phyloP scores from a whole-genome alignment of 2,797 vertebrate species.

The Orestias chungarensis region DNA sequence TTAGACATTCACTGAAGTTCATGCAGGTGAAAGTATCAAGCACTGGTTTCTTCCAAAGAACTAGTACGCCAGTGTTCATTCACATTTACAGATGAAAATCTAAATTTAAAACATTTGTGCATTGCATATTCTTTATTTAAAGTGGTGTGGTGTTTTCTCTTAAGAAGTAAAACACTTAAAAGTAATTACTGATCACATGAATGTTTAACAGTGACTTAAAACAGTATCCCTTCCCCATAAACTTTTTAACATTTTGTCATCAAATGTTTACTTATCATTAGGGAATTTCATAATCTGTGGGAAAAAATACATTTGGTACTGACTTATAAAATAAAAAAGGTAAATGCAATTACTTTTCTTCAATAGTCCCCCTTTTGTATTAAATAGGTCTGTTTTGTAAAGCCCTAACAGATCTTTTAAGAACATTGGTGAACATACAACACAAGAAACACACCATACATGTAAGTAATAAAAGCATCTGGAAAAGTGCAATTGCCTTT shows the following conservation, averaged over 20 bases:
- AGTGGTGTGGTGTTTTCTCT: background rate
- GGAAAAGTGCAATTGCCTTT: too few species aligned
- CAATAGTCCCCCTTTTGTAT: too few species aligned
- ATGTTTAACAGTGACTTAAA: background rate
- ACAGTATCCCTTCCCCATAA: background rate
- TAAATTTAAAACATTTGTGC: background rate
- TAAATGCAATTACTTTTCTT: too few species aligned
- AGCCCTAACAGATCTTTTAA: background rate
- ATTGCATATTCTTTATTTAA: background rate
- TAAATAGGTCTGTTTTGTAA: background rate
- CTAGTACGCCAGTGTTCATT: conserved; percentile 3
- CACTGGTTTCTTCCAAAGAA: conserved; percentile 13
- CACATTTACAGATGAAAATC: conserved; percentile 10
- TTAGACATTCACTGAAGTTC: conserved; percentile 3
- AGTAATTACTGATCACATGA: background rate
- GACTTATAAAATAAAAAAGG: background rate
- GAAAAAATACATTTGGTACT: background rate
- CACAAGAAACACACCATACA: background rate
- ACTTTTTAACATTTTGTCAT: background rate
- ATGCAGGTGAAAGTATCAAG: conserved; percentile 16
- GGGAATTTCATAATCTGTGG: background rate
- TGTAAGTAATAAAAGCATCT: too few species aligned
- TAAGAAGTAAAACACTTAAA: background rate
- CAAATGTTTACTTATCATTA: background rate
- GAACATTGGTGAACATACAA: background rate